Evolutionary conservation across 92 coral and sea anemone genomes (phyloP), one percentile per base, ranked within the genome.

Genomic region (Blastomussa wellsi): DNA sequence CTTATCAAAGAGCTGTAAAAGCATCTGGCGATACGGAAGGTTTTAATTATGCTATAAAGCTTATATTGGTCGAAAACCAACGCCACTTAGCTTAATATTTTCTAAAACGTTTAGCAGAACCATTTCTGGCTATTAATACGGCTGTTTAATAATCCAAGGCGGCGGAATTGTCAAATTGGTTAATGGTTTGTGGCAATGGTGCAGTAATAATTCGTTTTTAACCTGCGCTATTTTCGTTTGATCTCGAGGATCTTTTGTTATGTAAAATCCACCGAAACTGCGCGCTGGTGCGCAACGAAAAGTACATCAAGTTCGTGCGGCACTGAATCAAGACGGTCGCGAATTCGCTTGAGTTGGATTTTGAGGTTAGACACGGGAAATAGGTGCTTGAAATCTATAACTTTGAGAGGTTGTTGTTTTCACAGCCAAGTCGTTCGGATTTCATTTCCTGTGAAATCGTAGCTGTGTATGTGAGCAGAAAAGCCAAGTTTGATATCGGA

Each of bases 281-380:
- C 49, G 85, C 85, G 39, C 31, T 5, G 68, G 16, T n/a, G 69
- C 78, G 37, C 44, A 68, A 67, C 72, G 26, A 5, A 4, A 35
- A 67, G 72, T 67, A 68, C 37, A 68, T 68, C 3, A 19, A 16
- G 32, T 59, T 60, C 20, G 36, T 79, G 74, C 41, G 19, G 22
- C 26, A 79, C 1, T 44, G 29, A 9, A 66, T 39, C 17, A 44
- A 29, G 72, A 67, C 20, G 36, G 72, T 79, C 73, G 53, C 73
- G 32, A 57, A 26, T 8, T 24, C 10, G 65, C 26, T 29, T 7
- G 38, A 35, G 35, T 8, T 19, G 19, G 59, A 28, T 44, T 3
- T 35, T 52, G 68, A 53, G 67, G 86, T 71, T 17, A 68, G 69
- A 70, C 86, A 31, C 16, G 71, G 86, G 86, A 72, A 82, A 53